Evolutionary conservation across 1,140 invertebrate species (phyloP).

Genomic region (Harpegnathos saltator): DNA sequence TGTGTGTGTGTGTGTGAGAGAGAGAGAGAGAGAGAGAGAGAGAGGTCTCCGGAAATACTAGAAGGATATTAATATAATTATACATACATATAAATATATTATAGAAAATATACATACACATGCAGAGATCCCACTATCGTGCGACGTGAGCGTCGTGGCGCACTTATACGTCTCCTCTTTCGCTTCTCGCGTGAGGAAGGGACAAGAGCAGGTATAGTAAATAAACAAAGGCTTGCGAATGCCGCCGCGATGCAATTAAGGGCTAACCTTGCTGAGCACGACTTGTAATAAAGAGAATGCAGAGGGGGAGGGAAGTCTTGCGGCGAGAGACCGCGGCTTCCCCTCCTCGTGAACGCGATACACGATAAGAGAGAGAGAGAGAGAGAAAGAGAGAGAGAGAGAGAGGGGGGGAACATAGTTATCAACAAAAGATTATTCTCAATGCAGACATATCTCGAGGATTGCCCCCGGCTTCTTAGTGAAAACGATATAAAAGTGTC

Average conservation of each 20-base stretch:
- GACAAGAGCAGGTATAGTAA: neutral
- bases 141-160: constrained; percentile 14
- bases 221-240: constrained; percentile 13
- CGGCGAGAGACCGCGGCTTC: no score
- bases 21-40: constrained; percentile 4
- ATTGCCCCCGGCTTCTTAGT: constrained; percentile 80
- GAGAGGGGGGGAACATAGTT: constrained; percentile 26
- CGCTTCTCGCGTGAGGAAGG: constrained; percentile 48
- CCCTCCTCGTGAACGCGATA: no score
- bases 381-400: neutral
- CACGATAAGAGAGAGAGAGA: neutral
- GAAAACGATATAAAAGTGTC: constrained; percentile 64
- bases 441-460: constrained; percentile 83
- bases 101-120: constrained; percentile 41
- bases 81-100: constrained; percentile 33
- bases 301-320: no score
- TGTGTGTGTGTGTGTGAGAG: neutral
- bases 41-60: constrained; percentile 70
- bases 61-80: constrained; percentile 56
- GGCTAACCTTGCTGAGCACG: constrained; percentile 21
- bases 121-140: constrained; percentile 24
- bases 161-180: constrained; percentile 56
- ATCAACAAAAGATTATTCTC: constrained; percentile 82
- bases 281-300: constrained; percentile 11
- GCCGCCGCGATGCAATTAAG: neutral